Percentiles rank a stretch among this genome's conserved stretches.
Evolutionary conservation across 2,888 invertebrate genomes (phyloP).

Genomic region (Meteorus colon): DNA sequence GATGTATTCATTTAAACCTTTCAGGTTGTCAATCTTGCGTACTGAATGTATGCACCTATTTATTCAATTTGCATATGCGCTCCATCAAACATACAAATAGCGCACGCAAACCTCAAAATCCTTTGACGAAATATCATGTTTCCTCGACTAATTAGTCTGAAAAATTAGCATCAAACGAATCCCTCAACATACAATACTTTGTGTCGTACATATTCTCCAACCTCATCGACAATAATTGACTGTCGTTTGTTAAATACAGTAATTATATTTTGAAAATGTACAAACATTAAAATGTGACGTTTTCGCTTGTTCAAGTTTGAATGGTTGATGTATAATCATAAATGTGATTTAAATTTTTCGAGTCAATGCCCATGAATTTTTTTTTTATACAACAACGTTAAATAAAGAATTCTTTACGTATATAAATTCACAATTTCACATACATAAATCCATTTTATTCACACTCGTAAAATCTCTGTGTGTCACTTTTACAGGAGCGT

Average conservation of each 20-base stretch:
- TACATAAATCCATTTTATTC: not conserved
- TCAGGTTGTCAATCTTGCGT: not conserved
- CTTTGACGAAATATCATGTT: not conserved
- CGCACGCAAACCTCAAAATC: not conserved
- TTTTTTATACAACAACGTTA: not conserved
- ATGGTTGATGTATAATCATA: no score
- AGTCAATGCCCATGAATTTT: no score
- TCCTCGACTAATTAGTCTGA: constrained; percentile 19
- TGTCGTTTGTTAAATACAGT: no score
- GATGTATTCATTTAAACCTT: not conserved
- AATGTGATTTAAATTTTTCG: no score
- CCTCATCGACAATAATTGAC: no score
- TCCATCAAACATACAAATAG: constrained; percentile 3
- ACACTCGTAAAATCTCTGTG: constrained; percentile 8
- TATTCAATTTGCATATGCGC: not conserved
- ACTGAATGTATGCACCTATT: not conserved
- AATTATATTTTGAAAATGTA: no score
- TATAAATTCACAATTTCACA: not conserved
- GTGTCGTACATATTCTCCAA: no score
- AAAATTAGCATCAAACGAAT: not conserved
- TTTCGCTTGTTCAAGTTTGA: no score
- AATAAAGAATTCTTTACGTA: not conserved
- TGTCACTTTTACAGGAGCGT: not conserved
- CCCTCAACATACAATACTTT: not conserved
- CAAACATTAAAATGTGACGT: no score